Base-by-base conservation (phyloP, 1,140 invertebrate genomes). In the Leptonema lineaticorne region DNA sequence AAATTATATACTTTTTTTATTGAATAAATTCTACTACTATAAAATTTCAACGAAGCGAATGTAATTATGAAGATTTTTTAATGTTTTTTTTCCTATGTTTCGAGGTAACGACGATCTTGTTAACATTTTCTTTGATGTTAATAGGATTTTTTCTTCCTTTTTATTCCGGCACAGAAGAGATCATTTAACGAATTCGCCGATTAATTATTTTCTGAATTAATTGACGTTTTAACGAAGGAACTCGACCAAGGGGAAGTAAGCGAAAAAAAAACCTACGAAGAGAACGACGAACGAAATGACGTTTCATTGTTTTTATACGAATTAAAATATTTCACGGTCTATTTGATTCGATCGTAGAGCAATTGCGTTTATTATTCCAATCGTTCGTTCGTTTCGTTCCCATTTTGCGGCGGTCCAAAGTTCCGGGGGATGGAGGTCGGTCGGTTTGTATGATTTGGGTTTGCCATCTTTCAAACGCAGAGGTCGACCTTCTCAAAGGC, bases 401-500 rank as follows among this genome's bases (percentile, higher is more conserved):
- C 20, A 45, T 45, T 2, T n/a, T 45, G 14, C 37, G 2, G 3
- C 3, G 5, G 14, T 45, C 11, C 16, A 7, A 45, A 14, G 11
- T 7, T 45, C 11, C 16, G 16, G 14, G 37, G 37, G 3, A 6
- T 14, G 37, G 11, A 45, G 37, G 37, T 45, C 3, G 30, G 5
- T 5, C 11, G 14, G 11, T 24, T 20, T 57, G 30, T 58, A 27
- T 58, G 16, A 7, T 20, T 8, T 16, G 57, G 22, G 41, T 62
- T n/a, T 62, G 14, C 24, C 16, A 46, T 46, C 63, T 30, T 64
- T 50, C 63, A 64, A 53, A 64, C 45, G 27, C 63, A 50, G 45
- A 33, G 57, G 27, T 59, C 57, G 57, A 18, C 16, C 29, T 30
- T 46, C 22, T 64, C 63, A 64, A 64, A 64, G 63, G 27, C 63